These are phyloP conservation scores for Drosophila parabipectinata DNA, from an alignment of 1,140 invertebrate genomes.

Conservation along the genomic window DNA sequence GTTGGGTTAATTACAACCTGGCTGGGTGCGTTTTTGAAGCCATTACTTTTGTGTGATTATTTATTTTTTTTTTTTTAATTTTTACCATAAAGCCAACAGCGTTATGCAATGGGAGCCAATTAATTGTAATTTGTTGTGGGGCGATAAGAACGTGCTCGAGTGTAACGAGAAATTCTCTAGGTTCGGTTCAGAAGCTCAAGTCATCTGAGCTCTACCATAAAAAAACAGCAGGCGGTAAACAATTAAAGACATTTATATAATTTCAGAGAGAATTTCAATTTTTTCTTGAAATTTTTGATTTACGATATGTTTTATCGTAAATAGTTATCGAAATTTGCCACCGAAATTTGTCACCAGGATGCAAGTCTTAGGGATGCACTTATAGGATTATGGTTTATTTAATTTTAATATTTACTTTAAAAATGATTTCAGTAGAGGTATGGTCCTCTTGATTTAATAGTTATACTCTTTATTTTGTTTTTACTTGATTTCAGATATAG, in stretches of 20 bases:
- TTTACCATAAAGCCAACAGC: background rate
- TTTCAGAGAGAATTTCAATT: background rate
- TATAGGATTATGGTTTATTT: too few relatives aligned
- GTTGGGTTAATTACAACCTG: constrained; percentile 33
- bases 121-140: constrained; percentile 15
- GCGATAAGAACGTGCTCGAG: constrained; percentile 42
- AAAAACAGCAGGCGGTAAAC: constrained; percentile 14
- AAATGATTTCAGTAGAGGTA: too few relatives aligned
- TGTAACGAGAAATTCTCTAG: constrained; percentile 11
- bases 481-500: too few relatives aligned
- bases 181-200: background rate
- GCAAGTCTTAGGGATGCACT: too few relatives aligned
- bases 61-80: background rate
- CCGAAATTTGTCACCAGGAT: too few relatives aligned
- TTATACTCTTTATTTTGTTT: too few relatives aligned
- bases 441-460: too few relatives aligned
- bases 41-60: background rate
- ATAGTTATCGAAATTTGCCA: too few relatives aligned
- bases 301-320: too few relatives aligned
- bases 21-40: constrained; percentile 3
- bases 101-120: constrained; percentile 32
- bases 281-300: too few relatives aligned
- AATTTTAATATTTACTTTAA: too few relatives aligned
- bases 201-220: background rate
- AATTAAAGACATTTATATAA: background rate